Conservation (phyloP, 2,888 invertebrate genomes). For the Drosophila algonquin region DNA sequence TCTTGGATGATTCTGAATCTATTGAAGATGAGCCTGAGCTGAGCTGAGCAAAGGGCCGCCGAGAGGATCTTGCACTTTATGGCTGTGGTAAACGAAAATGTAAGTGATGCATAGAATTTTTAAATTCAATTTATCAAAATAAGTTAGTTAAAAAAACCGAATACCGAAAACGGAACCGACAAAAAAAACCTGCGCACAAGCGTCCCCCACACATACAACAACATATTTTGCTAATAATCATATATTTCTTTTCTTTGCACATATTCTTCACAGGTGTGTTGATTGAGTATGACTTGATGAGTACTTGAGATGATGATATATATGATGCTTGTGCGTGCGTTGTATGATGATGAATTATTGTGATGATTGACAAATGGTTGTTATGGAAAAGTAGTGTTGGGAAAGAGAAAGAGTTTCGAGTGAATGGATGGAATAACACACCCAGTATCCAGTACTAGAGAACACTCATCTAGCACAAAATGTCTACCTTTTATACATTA, state of each 20-base stretch:
- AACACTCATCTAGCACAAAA: slow-evolving; percentile 61
- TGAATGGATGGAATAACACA: slow-evolving; percentile 33
- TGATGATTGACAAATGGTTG: slow-evolving; percentile 53
- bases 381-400: slow-evolving; percentile 6
- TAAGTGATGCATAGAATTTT: slow-evolving; percentile 60
- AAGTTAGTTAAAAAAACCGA: slow-evolving; percentile 14
- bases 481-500: slow-evolving; percentile 54
- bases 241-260: slow-evolving; percentile 37
- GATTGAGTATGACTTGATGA: slow-evolving; percentile 25
- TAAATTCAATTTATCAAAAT: slow-evolving; percentile 13
- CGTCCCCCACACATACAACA: slow-evolving; percentile 1
- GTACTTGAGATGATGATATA: slow-evolving; percentile 37
- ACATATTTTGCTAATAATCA: slow-evolving; percentile 24
- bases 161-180: neutral
- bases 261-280: slow-evolving; percentile 44
- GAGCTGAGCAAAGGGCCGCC: slow-evolving; percentile 30
- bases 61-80: slow-evolving; percentile 41
- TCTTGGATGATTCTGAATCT: slow-evolving; percentile 31
- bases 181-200: neutral
- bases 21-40: slow-evolving; percentile 28
- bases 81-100: slow-evolving; percentile 67
- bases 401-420: slow-evolving; percentile 23
- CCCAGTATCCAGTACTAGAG: slow-evolving; percentile 15
- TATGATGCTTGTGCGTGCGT: slow-evolving; percentile 47
- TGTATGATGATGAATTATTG: slow-evolving; percentile 33